Conservation (phyloP, 2,113 vertebrate species). For the Motacilla tschutschensis region DNA sequence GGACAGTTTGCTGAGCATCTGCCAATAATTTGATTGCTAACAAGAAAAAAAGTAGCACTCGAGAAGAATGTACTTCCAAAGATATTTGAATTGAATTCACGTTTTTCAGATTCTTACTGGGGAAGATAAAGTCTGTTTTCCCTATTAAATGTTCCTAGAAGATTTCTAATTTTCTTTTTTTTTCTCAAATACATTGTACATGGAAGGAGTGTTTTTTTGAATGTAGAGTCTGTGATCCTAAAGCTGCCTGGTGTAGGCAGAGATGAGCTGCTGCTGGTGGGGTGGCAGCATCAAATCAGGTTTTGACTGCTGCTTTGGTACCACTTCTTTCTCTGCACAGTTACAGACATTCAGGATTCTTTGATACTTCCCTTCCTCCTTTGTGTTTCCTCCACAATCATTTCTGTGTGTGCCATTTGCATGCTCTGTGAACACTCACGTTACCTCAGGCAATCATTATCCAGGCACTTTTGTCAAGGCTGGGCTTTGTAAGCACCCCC, state of each 20-base stretch:
- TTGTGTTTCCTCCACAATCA: not conserved
- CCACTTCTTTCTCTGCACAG: not conserved
- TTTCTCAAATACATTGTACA: not conserved
- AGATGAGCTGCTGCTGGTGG: not conserved
- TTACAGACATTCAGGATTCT: not conserved
- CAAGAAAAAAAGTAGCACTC: not conserved
- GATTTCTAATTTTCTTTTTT: not conserved
- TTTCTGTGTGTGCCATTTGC: not conserved
- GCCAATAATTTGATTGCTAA: not conserved
- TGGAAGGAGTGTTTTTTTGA: not conserved
- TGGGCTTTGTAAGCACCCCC: not conserved
- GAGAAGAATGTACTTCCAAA: not conserved
- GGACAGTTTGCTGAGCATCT: not conserved
- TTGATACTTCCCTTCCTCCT: not conserved
- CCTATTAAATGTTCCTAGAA: not conserved
- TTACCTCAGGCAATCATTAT: not conserved
- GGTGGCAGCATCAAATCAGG: not conserved
- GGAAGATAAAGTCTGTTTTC: not conserved
- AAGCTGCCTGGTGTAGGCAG: not conserved
- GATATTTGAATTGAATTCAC: not conserved
- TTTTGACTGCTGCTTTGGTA: not conserved
- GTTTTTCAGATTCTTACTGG: not conserved
- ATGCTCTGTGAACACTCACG: fast-evolving
- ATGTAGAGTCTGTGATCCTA: not conserved
- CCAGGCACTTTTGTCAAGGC: not conserved